Evolutionary conservation across 64 coral and sea anemone species (phyloP).

Genomic region (Dendrophyllia cribrosa): DNA sequence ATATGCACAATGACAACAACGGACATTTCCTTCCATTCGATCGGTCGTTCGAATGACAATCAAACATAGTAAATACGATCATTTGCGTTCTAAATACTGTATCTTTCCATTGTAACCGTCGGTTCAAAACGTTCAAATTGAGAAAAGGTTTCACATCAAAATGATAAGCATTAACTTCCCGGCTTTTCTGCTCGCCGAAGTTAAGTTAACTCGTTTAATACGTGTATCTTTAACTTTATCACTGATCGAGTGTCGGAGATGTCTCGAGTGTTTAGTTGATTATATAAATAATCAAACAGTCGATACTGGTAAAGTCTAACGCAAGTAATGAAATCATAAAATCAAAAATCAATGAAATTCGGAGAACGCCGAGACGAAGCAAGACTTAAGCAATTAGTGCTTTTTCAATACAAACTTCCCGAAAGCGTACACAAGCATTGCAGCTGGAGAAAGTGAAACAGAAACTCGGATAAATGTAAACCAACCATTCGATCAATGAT

Average conservation of each 20-base stretch:
- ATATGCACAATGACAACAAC: neutral
- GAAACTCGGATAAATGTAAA: neutral
- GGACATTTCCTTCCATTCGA: neutral
- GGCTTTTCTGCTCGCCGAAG: constrained; percentile 13
- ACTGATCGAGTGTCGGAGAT: neutral
- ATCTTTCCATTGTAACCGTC: neutral
- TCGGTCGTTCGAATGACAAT: neutral
- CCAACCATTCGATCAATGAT: neutral
- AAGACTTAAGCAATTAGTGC: constrained; percentile 40
- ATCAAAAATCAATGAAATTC: neutral
- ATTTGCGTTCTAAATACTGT: neutral
- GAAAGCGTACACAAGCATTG: neutral
- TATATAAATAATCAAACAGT: neutral
- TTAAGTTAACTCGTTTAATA: constrained; percentile 22
- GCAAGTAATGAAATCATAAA: neutral
- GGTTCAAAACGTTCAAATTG: neutral
- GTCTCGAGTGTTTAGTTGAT: no score
- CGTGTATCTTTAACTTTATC: constrained; percentile 13
- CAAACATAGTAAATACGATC: neutral
- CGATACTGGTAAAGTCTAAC: neutral
- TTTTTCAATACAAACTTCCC: constrained; percentile 7
- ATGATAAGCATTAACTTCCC: neutral
- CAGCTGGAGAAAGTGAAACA: constrained; percentile 1
- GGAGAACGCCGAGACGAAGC: neutral
- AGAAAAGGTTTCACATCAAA: neutral